Conservation (phyloP, 2,797 vertebrate genomes). For the Gorsachius magnificus region DNA sequence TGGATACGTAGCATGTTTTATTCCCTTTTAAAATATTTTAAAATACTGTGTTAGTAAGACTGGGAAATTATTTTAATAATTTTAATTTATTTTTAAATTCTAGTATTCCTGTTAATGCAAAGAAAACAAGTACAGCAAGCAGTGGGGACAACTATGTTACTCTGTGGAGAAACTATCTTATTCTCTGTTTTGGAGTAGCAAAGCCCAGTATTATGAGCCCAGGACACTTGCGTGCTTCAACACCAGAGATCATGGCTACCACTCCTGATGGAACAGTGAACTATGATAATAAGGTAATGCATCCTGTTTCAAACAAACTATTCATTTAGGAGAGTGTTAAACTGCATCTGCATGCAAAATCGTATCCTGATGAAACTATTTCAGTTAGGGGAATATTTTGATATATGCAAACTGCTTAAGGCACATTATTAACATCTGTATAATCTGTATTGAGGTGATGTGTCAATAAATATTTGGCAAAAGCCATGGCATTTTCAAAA, state of each 20-base stretch:
- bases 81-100: constrained; percentile 1
- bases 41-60: background rate
- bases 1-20: background rate
- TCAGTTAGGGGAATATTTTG: background rate
- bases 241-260: constrained; percentile 95
- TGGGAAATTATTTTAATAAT: background rate
- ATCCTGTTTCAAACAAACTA: constrained; percentile 10
- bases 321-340: constrained; percentile 44
- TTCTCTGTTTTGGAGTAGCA: constrained; percentile 97
- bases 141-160: constrained; percentile 92
- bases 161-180: constrained; percentile 97
- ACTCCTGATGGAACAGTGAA: constrained; percentile 95
- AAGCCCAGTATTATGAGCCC: constrained; percentile 99
- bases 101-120: constrained; percentile 96
- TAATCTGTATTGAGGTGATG: background rate
- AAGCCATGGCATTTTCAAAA: background rate
- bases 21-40: background rate
- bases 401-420: background rate
- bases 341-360: background rate
- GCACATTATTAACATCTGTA: background rate
- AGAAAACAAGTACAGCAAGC: constrained; percentile 92
- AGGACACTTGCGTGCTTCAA: constrained; percentile 94
- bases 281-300: constrained; percentile 90
- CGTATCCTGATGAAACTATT: background rate
- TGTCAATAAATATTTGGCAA: background rate